Percentiles rank a stretch among this genome's conserved stretches.
These are phyloP conservation scores for Tragulus kanchil DNA, from an alignment of 2,113 vertebrate species.

Conservation along the genomic window DNA sequence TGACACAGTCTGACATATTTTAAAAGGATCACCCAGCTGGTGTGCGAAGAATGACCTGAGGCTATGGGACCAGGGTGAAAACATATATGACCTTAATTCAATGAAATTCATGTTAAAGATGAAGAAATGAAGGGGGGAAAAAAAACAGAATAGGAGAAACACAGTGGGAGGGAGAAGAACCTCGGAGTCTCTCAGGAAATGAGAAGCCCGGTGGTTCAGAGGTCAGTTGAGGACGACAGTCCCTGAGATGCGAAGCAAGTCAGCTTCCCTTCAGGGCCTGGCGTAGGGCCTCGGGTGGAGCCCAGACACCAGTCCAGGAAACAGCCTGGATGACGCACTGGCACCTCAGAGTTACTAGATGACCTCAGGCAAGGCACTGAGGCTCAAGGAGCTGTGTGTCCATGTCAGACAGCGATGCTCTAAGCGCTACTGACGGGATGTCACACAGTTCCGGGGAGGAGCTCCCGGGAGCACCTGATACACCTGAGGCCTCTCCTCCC, in stretches of 20 bases:
- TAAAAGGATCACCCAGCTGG: neutral
- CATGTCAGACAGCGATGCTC: accelerated
- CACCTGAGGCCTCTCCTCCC: accelerated
- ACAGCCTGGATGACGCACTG: accelerated
- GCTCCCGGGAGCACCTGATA: neutral
- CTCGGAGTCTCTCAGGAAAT: accelerated
- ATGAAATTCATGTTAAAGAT: neutral
- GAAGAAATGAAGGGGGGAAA: neutral
- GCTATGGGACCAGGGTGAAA: neutral
- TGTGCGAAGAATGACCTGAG: neutral
- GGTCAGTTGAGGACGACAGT: neutral
- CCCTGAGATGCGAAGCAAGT: neutral
- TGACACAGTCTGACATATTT: neutral
- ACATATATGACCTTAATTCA: accelerated
- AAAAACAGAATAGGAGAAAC: accelerated
- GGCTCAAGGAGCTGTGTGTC: neutral
- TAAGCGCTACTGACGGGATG: neutral
- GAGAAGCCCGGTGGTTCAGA: neutral
- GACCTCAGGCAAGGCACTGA: neutral
- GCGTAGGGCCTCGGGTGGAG: neutral
- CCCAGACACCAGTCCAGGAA: neutral
- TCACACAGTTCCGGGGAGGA: accelerated
- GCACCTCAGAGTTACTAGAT: neutral
- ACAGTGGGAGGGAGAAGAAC: accelerated
- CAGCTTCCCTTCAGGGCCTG: neutral